phyloP scores from a whole-genome alignment of 2,888 invertebrate species.

The Listrodromus nycthemerus region DNA sequence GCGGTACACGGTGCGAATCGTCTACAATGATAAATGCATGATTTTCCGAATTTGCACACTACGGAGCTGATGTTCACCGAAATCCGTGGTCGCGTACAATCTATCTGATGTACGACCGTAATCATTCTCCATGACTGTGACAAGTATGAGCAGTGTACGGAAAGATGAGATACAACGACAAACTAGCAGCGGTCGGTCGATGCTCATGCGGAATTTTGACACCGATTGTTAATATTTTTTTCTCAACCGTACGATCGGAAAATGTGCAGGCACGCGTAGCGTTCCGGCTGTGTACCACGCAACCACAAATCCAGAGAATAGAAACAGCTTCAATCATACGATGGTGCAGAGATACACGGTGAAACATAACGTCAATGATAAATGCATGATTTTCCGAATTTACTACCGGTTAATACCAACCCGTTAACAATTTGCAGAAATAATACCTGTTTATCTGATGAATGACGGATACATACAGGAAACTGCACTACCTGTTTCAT shows the following conservation, averaged over 20 bases:
- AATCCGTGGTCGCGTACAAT: slow-evolving; percentile 22
- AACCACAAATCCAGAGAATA: slow-evolving; percentile 34
- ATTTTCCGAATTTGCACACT: slow-evolving; percentile 32
- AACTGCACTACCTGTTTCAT: background rate
- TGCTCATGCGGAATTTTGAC: background rate
- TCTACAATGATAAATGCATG: slow-evolving; percentile 46
- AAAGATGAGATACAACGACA: background rate
- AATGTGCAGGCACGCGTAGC: background rate
- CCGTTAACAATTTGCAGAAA: background rate
- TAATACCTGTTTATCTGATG: background rate
- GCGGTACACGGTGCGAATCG: slow-evolving; percentile 1
- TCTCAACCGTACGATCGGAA: background rate
- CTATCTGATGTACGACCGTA: slow-evolving; percentile 20
- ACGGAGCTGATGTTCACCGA: slow-evolving; percentile 4
- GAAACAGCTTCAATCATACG: background rate
- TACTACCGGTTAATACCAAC: too few relatives aligned
- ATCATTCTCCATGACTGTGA: slow-evolving; percentile 26
- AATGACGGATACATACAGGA: background rate
- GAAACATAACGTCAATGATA: slow-evolving; percentile 30
- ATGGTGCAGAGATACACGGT: background rate
- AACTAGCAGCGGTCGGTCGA: slow-evolving; percentile 16
- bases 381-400: slow-evolving; percentile 31
- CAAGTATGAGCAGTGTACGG: background rate
- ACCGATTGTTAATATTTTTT: too few relatives aligned
- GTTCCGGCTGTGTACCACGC: slow-evolving; percentile 40